These are phyloP conservation scores for Clanis bilineata DNA, from an alignment of 2,888 invertebrate species.

Conservation along the genomic window DNA sequence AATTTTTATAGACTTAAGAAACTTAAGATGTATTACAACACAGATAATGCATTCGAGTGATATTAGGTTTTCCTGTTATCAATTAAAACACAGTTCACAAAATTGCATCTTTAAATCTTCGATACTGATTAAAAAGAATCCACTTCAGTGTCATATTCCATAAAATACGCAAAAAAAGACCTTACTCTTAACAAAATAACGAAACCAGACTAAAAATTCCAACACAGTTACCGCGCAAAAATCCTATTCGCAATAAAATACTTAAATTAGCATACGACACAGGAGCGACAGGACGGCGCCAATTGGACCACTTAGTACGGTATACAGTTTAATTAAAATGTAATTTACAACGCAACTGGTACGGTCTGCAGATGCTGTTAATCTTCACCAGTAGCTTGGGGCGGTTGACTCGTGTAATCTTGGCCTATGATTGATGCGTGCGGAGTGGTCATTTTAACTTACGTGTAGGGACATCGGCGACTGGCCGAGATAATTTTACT, in stretches of 20 bases:
- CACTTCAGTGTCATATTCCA: neutral
- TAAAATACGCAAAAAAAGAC: neutral
- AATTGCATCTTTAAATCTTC: no score
- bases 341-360: constrained; percentile 9
- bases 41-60: no score
- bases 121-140: no score
- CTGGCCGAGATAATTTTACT: neutral
- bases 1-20: no score
- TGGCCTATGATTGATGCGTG: constrained; percentile 9
- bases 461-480: constrained; percentile 1
- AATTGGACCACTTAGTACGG: constrained; percentile 10
- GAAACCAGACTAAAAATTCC: neutral
- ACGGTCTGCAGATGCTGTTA: constrained; percentile 6
- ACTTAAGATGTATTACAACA: no score
- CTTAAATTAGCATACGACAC: constrained; percentile 2
- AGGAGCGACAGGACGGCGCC: constrained; percentile 9
- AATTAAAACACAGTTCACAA: no score
- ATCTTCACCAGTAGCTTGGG: constrained; percentile 1
- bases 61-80: no score
- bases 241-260: neutral
- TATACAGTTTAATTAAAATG: constrained; percentile 12
- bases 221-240: neutral
- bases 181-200: neutral
- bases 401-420: constrained; percentile 3
- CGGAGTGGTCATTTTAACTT: neutral